phyloP scores from a whole-genome alignment of 2,113 vertebrate species.

The Megaceryle maxima region DNA sequence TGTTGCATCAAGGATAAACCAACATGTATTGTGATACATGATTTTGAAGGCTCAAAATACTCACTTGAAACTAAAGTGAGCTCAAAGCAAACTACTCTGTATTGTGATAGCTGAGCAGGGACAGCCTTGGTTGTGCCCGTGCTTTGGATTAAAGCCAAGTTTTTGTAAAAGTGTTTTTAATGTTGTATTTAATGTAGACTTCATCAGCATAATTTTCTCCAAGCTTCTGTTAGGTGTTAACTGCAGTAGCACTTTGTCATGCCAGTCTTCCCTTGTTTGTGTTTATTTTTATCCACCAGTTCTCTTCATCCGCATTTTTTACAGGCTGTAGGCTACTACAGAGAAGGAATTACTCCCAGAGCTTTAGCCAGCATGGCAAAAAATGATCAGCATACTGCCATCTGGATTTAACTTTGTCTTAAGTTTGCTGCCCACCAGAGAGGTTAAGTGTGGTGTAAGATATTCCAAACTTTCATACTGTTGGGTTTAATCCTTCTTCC shows the following conservation, averaged over 20 bases:
- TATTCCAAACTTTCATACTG: neutral
- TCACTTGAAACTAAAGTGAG: neutral
- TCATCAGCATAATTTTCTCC: neutral
- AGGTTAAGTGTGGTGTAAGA: neutral
- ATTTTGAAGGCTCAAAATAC: neutral
- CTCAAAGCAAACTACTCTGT: neutral
- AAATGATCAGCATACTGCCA: neutral
- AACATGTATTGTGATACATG: neutral
- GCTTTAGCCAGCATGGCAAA: neutral
- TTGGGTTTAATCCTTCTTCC: neutral
- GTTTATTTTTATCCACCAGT: neutral
- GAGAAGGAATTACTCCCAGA: neutral
- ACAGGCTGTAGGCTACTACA: neutral
- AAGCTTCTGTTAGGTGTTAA: neutral
- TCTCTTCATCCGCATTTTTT: neutral
- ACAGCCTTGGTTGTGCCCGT: neutral
- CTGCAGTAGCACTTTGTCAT: neutral
- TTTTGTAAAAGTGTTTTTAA: neutral
- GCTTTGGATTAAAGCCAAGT: neutral
- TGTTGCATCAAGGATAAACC: neutral
- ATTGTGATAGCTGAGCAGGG: neutral
- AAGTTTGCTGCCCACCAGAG: neutral
- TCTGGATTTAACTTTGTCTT: neutral
- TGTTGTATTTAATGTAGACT: neutral
- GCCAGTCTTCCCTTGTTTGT: neutral